phyloP scores from a whole-genome alignment of 2,797 vertebrate species.

The Pipistrellus kuhlii region DNA sequence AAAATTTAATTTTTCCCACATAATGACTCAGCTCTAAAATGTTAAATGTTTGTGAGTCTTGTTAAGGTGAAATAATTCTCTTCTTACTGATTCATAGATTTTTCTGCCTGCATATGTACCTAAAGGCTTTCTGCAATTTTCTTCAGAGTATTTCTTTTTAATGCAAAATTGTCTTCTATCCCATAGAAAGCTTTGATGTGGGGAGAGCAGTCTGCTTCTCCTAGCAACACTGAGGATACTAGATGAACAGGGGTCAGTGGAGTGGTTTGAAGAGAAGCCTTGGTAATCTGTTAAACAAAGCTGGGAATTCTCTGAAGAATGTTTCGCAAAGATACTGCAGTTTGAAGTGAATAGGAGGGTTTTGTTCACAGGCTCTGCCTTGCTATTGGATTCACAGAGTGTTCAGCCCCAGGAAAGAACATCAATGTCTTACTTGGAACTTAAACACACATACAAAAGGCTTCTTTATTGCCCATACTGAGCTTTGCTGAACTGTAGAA shows the following conservation, averaged over 20 bases:
- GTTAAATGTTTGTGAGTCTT: slow-evolving; percentile 30
- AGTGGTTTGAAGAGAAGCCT: slow-evolving; percentile 70
- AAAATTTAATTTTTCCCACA: slow-evolving; percentile 58
- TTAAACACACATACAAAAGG: slow-evolving; percentile 69
- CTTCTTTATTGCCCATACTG: slow-evolving; percentile 54
- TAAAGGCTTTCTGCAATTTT: slow-evolving; percentile 65
- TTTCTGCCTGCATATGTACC: slow-evolving; percentile 65
- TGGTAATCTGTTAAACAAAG: slow-evolving; percentile 79
- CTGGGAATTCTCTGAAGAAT: slow-evolving; percentile 80
- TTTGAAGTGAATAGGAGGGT: slow-evolving; percentile 80
- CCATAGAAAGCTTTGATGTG: slow-evolving; percentile 70
- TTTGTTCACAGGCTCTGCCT: slow-evolving; percentile 78
- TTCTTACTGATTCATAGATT: slow-evolving; percentile 61
- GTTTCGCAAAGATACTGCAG: slow-evolving; percentile 76
- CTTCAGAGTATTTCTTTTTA: slow-evolving; percentile 15
- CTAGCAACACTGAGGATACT: slow-evolving; percentile 67
- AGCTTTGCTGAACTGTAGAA: slow-evolving; percentile 52
- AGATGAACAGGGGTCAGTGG: slow-evolving; percentile 75
- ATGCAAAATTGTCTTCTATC: slow-evolving; percentile 57
- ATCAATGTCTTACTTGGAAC: slow-evolving; percentile 75
- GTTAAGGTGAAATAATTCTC: slow-evolving; percentile 65
- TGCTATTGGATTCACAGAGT: slow-evolving; percentile 75
- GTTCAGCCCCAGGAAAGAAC: slow-evolving; percentile 76
- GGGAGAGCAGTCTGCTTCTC: slow-evolving; percentile 71
- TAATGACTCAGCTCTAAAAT: slow-evolving; percentile 25